A percentile compares a stretch with the other conserved stretches of the same genome.
Conservation (phyloP, 1,140 invertebrate genomes). For the Nephotettix cincticeps region DNA sequence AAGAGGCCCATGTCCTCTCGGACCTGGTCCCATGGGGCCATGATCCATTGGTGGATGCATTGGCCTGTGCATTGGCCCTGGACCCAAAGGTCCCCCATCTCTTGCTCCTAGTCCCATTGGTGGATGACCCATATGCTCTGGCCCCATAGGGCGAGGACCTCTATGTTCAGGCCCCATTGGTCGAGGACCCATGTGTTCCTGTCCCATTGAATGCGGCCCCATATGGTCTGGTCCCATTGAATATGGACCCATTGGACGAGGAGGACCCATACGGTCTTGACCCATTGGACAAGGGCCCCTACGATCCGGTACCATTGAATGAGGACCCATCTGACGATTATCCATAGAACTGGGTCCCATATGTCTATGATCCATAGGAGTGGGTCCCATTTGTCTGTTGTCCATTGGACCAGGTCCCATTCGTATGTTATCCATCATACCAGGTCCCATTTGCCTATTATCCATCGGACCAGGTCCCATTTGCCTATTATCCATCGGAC, state of each 20-base stretch:
- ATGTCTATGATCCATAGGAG: no score
- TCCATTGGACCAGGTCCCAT: neutral
- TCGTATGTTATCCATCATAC: neutral
- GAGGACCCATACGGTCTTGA: neutral
- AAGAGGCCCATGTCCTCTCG: neutral
- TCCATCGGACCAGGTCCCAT: neutral
- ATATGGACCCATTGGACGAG: neutral
- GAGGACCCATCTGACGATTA: no score
- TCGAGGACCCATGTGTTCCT: neutral
- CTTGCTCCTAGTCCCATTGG: neutral
- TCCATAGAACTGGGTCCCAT: no score
- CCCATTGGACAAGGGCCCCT: no score
- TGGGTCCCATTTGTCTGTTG: no score
- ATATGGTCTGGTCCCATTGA: neutral
- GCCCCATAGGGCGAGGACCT: neutral
- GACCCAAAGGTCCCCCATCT: neutral
- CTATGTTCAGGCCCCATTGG: neutral
- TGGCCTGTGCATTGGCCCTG: constrained; percentile 1
- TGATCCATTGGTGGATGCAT: neutral
- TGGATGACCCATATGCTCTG: neutral
- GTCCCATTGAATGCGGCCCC: neutral
- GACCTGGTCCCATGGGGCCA: neutral
- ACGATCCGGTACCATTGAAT: no score
- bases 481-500: neutral
- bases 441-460: neutral